Conservation (phyloP, 2,113 vertebrate genomes). For the Takifugu bimaculatus region DNA sequence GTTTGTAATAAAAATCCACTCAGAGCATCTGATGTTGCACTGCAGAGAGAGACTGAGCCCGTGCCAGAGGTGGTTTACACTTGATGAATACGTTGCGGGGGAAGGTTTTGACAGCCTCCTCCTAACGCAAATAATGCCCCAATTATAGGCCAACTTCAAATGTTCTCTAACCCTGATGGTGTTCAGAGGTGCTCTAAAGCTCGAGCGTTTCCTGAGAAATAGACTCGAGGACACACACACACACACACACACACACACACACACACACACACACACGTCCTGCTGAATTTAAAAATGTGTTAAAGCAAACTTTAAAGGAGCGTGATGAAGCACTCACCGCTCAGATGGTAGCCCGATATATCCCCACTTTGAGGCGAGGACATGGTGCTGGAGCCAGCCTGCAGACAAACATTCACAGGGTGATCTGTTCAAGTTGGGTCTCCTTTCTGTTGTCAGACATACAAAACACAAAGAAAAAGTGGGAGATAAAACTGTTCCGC, state of each 20-base stretch:
- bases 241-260: not conserved
- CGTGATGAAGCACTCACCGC: constrained; percentile 64
- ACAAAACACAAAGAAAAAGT: not conserved
- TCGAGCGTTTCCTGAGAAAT: not conserved
- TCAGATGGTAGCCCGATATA: constrained; percentile 76
- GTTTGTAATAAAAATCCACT: not conserved
- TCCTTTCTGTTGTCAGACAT: not conserved
- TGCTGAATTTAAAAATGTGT: not conserved
- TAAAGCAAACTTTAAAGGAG: not conserved
- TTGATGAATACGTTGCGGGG: constrained; percentile 9
- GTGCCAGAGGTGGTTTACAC: not conserved
- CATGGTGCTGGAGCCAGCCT: constrained; percentile 73
- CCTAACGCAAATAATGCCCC: constrained; percentile 17
- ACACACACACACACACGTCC: not conserved
- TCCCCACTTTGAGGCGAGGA: constrained; percentile 72
- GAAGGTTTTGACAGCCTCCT: constrained; percentile 19
- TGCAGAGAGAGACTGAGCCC: constrained; percentile 2
- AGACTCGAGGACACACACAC: not conserved
- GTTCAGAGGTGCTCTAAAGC: constrained; percentile 1
- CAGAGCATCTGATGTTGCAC: constrained; percentile 6
- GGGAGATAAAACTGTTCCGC: no score
- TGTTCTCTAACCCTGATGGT: constrained; percentile 2
- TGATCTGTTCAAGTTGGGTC: constrained; percentile 2
- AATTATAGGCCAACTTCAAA: constrained; percentile 12
- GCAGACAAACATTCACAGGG: constrained; percentile 20